phyloP scores from a whole-genome alignment of 1,140 invertebrate species.

The Zaprionus tsacasi region DNA sequence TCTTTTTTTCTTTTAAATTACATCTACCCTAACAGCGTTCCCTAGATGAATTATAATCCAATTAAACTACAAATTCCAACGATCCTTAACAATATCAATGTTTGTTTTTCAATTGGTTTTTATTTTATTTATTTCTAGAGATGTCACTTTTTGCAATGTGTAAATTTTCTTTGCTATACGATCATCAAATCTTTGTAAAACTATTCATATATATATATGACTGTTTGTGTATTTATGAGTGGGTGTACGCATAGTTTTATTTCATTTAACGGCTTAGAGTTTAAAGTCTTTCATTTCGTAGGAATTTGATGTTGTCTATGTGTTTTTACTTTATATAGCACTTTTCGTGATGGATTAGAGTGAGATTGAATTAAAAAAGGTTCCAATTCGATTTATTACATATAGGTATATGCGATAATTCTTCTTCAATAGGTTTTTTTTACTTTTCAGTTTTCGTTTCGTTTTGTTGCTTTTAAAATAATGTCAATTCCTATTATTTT shows the following conservation, averaged over 20 bases:
- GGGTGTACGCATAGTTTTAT: conserved; percentile 57
- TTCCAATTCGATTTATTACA: conserved; percentile 45
- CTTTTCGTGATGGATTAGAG: conserved; percentile 54
- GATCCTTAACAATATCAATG: conserved; percentile 73
- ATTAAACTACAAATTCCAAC: conserved; percentile 81
- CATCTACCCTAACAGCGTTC: conserved; percentile 76
- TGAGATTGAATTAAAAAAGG: conserved; percentile 48
- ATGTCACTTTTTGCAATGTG: conserved; percentile 60
- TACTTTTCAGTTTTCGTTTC: conserved; percentile 32
- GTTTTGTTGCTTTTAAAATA: conserved; percentile 52
- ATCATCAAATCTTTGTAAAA: conserved; percentile 30
- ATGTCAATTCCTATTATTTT: conserved; percentile 70
- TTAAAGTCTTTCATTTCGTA: conserved; percentile 84
- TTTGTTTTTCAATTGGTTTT: conserved; percentile 5
- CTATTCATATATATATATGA: conserved; percentile 25
- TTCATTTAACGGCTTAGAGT: conserved; percentile 79
- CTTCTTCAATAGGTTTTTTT: conserved; percentile 25
- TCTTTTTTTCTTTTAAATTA: conserved; percentile 52
- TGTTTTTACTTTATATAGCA: conserved; percentile 47
- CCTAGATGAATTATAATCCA: conserved; percentile 73
- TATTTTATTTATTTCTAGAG: conserved; percentile 53
- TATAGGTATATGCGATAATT: conserved; percentile 27
- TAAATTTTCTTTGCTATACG: conserved; percentile 55
- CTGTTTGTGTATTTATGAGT: conserved; percentile 20
- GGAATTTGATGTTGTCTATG: conserved; percentile 82